phyloP scores from a whole-genome alignment of 2,797 vertebrate species.

The Octomys mimax region DNA sequence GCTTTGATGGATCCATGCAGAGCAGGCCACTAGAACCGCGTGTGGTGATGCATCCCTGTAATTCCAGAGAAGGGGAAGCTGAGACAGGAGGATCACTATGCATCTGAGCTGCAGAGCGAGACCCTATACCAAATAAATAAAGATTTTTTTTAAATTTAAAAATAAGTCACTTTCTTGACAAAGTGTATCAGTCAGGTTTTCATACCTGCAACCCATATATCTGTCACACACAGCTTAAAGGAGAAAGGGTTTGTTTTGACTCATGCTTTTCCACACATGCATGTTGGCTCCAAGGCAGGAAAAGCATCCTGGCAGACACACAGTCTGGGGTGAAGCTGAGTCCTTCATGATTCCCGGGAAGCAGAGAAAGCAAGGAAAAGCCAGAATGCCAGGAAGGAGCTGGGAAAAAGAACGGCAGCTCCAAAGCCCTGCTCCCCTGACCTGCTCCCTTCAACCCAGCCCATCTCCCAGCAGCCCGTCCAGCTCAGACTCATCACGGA shows the following conservation, averaged over 20 bases:
- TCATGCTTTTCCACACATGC: too few relatives aligned
- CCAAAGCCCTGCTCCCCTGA: not conserved
- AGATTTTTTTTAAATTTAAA: too few relatives aligned
- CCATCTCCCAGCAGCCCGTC: not conserved
- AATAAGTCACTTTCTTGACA: not conserved
- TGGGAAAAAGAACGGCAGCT: not conserved
- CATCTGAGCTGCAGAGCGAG: too few relatives aligned
- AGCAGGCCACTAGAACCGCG: too few relatives aligned
- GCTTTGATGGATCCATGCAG: too few relatives aligned
- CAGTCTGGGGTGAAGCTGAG: rapidly evolving
- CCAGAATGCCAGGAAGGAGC: not conserved
- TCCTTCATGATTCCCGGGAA: not conserved
- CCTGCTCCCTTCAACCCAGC: not conserved
- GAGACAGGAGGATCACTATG: too few relatives aligned
- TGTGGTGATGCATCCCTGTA: too few relatives aligned
- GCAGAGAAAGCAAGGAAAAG: not conserved
- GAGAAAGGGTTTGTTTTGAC: not conserved
- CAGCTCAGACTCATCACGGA: not conserved
- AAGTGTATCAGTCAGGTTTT: not conserved
- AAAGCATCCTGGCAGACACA: not conserved
- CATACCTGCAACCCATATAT: not conserved
- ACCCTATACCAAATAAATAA: too few relatives aligned
- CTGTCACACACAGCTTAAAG: not conserved
- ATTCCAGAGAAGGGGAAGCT: too few relatives aligned
- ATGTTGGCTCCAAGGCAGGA: not conserved